Base-by-base conservation (phyloP, 2,113 vertebrate species). In the Malurus melanocephalus region DNA sequence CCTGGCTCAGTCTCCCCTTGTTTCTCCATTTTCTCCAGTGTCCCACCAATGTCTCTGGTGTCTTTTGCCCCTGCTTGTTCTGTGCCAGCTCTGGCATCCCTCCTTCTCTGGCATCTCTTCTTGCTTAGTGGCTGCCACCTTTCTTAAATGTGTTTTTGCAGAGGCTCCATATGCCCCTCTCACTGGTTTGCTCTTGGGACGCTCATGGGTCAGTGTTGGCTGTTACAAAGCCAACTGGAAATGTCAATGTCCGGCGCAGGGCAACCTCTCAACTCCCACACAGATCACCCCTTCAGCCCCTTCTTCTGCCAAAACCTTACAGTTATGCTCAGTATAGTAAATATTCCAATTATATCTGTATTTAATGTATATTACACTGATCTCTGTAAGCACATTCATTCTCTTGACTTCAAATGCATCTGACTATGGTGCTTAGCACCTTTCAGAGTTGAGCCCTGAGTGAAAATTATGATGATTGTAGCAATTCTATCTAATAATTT, bases 401-500 rank as follows among this genome's bases (percentile, higher is more conserved):
- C 42, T 52, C 40, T 52, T 84, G 33, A 66, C 49, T 83, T 91
- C 68, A 65, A 46, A 45, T 53, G 40, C 21, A 20, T 65, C 69
- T 75, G 66, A 8, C 49, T 64, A 0, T 16, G 27, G 20, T 75
- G 42, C 55, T 86, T 28, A 51, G 75, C 46, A 62, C 42, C 45
- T 80, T 64, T 69, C 4, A 1, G 40, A 83, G 33, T 33, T 76
- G 45, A 93, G 53, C 46, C 13, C 24, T 59, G 30, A 59, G 30
- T 79, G 35, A 72, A 90, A 88, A 79, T 78, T 27, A 48, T 1
- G 2, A 22, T 60, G 23, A 61, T 43, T 86, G 46, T 78, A 82
- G 51, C 71, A 91, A 69, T 86, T 88, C 5, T 3, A 26, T 55
- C 74, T 66, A 62, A 81, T 86, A 61, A 89, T 84, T 72, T 57